Base-by-base conservation (phyloP, 1,140 invertebrate species). In the Chionoecetes opilio region DNA sequence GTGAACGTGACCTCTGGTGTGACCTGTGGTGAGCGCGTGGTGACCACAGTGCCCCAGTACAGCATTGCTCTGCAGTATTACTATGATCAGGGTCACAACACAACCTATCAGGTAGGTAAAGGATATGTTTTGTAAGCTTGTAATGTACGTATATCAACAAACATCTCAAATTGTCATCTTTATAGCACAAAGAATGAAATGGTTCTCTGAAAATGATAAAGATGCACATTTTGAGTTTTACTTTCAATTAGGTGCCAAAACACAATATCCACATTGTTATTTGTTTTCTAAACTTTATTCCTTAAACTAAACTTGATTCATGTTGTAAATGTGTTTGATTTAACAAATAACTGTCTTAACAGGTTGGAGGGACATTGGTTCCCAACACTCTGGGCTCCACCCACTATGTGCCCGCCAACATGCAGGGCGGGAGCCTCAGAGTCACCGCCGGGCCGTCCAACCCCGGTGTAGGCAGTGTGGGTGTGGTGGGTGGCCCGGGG, bases 11-110 rank as follows among this genome's bases (percentile, higher is more conserved):
- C 94, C 29, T 92, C 90, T 92, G 94, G 94, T 29, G 91, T 87
- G 9, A 82, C 94, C 0, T 37, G 82, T 32, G 94, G 91, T 46
- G 94, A 95, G 85, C 41, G 92, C 82, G 94, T 95, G 14, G 94
- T 95, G 17, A 95, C 94, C 17, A 95, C 94, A 17, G 82, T 95
- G 63, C 86, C 94, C 2, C 94, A 93, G 91, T 95, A 93, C 86
- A 95, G 92, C 21, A 93, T 95, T 82, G 32, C 91, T 41, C 63
- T 91, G 2, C 91, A 86, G 1, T 95, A 93, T 89, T 95, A 95
- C 82, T 95, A 95, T 93, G 94, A 95, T 41, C 86, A 89, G 82
- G 85, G 53, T 11, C 94, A 93, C 26, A 93, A 90, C 31, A 37
- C 94, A 29, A 53, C 94, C 11, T 95, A 95, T 35, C 94, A 95